These are phyloP conservation scores for Macrosiphum euphorbiae DNA, from an alignment of 2,888 invertebrate species.

Conservation along the genomic window DNA sequence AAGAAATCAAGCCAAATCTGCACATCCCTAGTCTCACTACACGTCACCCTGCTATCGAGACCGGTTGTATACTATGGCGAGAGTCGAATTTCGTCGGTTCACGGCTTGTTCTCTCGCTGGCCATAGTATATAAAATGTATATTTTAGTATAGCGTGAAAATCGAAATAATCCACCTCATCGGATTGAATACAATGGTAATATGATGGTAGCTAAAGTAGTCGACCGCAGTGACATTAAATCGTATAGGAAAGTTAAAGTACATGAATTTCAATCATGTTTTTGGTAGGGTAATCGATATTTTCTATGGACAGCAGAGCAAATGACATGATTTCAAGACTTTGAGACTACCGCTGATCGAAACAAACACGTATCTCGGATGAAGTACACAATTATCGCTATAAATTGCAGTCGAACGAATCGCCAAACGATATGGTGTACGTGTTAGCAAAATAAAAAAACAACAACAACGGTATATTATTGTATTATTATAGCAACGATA, in stretches of 20 bases:
- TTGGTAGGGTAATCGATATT: background rate
- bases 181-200: background rate
- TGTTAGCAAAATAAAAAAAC: background rate
- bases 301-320: background rate
- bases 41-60: no score
- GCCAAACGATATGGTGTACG: background rate
- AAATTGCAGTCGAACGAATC: conserved; percentile 36
- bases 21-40: no score
- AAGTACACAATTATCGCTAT: background rate
- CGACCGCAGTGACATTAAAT: background rate
- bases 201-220: background rate
- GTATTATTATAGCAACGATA: background rate
- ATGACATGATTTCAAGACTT: background rate
- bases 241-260: background rate
- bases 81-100: no score
- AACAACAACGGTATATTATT: background rate
- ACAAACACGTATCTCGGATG: conserved; percentile 1
- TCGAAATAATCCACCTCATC: background rate
- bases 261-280: background rate
- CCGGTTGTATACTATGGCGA: no score
- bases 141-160: background rate
- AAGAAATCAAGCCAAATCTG: no score
- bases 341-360: background rate
- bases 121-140: no score
- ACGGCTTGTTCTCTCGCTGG: no score